Evolutionary conservation across 2,888 invertebrate genomes (phyloP).

Genomic region (Lasioglossum calceatum): DNA sequence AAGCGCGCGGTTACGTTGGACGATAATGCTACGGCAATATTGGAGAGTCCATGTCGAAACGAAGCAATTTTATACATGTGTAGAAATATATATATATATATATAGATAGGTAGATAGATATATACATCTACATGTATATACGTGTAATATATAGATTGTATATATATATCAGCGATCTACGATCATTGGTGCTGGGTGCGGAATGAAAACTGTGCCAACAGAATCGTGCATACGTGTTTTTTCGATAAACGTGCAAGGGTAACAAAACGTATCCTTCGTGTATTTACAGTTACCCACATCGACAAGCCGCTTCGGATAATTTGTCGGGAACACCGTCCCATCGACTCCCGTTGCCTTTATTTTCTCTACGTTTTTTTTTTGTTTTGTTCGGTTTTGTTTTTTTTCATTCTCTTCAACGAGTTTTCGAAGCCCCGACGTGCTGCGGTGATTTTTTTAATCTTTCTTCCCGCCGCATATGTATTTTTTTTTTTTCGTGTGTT

Average conservation of each 20-base stretch:
- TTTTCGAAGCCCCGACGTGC: conserved; percentile 13
- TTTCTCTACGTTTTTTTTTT: background rate
- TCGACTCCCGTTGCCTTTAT: conserved; percentile 22
- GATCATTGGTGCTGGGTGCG: conserved; percentile 55
- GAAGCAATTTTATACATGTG: conserved; percentile 42
- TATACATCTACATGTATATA: background rate
- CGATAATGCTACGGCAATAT: conserved; percentile 76
- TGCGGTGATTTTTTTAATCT: background rate
- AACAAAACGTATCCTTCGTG: conserved; percentile 50
- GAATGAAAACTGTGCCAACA: conserved; percentile 54
- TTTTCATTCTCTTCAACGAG: conserved; percentile 19
- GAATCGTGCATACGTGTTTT: conserved; percentile 60
- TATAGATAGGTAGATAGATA: background rate
- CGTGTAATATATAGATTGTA: background rate
- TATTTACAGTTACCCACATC: conserved; percentile 58
- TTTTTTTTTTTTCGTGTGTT: background rate
- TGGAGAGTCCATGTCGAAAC: conserved; percentile 79
- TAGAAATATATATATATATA: conserved; percentile 2
- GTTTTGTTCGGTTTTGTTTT: background rate
- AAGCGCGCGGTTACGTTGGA: conserved; percentile 64
- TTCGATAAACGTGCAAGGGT: conserved; percentile 63
- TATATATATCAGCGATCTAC: conserved; percentile 46
- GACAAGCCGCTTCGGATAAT: conserved; percentile 51
- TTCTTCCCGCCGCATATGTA: background rate
- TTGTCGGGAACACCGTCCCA: conserved; percentile 31